Base-by-base conservation (phyloP, 2,113 vertebrate species). In the Falco punctatus region DNA sequence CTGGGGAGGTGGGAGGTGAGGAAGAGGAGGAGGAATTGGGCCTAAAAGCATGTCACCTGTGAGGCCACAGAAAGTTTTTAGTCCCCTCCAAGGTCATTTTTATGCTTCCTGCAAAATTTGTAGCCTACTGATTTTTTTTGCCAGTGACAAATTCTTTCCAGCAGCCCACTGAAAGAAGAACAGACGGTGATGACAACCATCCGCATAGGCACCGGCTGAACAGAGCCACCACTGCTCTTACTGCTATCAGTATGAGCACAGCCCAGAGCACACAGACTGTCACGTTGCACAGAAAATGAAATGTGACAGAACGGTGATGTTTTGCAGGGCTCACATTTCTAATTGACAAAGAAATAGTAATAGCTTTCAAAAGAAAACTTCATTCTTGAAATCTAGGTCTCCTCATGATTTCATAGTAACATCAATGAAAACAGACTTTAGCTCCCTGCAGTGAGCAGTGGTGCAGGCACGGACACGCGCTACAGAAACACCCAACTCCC, bases 171-270 rank as follows among this genome's bases (percentile, higher is more conserved):
- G 42, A 55, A 78, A 61, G 10, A 9, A 71, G 66, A 16, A 66
- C 15, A 48, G 46, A 10, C 3, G 8, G 59, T 2, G 52, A 42
- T 23, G 71, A 49, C 2, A 15, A 42, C 21, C 9, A 1, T 11
- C 48, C 6, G 1, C 8, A 7, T 3, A 14, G 59, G 33, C 21
- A 17, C 13, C 3, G 2, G 59, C 26, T 20, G 9, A 10, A 6
- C 7, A 5, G 35, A 23, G 82, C n/a, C 83, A 13, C n/a, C n/a
- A 2, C 51, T 13, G 33, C 67, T 38, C 44, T 8, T 2, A 9
- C 58, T 26, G n/a, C 57, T 7, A 1, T 17, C 15, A 2, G 23
- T 4, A 13, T 4, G 17, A 52, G 40, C 52, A 30, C 16, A 1
- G 23, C 1, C 22, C 52, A 11, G 38, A 52, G 18, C 28, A 16